These are phyloP conservation scores for Leucoraja ocellata DNA, from an alignment of 2,797 vertebrate species.

Conservation along the genomic window DNA sequence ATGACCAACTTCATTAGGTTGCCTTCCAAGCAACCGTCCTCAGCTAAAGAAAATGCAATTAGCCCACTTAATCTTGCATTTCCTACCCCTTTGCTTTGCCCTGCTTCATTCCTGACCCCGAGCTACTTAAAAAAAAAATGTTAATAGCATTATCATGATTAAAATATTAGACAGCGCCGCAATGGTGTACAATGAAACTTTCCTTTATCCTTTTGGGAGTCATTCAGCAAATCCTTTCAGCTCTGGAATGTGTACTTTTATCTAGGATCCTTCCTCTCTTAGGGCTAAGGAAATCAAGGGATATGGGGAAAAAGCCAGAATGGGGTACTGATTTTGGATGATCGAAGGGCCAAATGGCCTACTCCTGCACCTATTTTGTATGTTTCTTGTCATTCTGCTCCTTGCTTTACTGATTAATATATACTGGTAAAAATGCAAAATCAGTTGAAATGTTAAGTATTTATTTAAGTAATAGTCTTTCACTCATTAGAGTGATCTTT, in stretches of 20 bases:
- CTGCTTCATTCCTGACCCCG: conserved; percentile 53
- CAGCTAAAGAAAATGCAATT: conserved; percentile 55
- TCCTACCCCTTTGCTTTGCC: conserved; percentile 39
- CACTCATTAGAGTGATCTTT: background rate
- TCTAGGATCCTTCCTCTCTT: conserved; percentile 41
- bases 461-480: background rate
- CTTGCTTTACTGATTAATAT: background rate
- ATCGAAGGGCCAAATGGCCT: too few relatives aligned
- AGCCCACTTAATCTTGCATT: conserved; percentile 47
- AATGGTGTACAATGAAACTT: conserved; percentile 55
- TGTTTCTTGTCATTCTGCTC: background rate
- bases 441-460: background rate
- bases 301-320: too few relatives aligned
- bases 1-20: conserved; percentile 39
- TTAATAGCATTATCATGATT: conserved; percentile 57
- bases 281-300: too few relatives aligned
- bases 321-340: too few relatives aligned
- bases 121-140: conserved; percentile 51
- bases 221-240: conserved; percentile 56
- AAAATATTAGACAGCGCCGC: conserved; percentile 57
- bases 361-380: too few relatives aligned
- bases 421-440: conserved; percentile 8
- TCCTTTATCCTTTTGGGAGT: conserved; percentile 58
- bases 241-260: conserved; percentile 52
- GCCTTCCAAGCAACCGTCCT: conserved; percentile 41